These are phyloP conservation scores for Berghia stephanieae DNA, from an alignment of 1,140 invertebrate species.

Conservation along the genomic window DNA sequence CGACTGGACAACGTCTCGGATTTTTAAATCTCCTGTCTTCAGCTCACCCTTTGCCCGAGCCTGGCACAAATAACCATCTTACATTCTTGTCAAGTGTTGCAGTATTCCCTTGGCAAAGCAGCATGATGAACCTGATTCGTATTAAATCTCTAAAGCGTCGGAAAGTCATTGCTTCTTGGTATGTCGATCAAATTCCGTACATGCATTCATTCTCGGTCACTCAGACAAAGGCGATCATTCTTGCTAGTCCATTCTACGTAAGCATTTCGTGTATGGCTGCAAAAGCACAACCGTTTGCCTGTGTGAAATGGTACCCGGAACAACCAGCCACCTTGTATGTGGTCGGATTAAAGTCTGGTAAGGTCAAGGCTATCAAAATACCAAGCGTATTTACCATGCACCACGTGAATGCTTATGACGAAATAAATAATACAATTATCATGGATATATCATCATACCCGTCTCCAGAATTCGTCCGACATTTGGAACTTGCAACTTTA, in stretches of 20 bases:
- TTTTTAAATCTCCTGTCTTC: conserved; percentile 51
- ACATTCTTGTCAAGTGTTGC: conserved; percentile 50
- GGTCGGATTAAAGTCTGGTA: conserved; percentile 44
- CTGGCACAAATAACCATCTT: conserved; percentile 43
- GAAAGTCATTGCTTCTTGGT: conserved; percentile 46
- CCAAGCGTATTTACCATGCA: conserved; percentile 55
- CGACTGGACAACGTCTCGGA: neutral
- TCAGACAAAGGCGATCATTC: conserved; percentile 49
- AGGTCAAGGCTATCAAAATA: conserved; percentile 42
- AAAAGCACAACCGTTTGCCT: conserved; percentile 43
- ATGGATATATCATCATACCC: conserved; percentile 55
- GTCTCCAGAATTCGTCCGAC: conserved; percentile 40
- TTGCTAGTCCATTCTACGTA: conserved; percentile 54
- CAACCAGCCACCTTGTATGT: conserved; percentile 44
- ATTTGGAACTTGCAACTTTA: conserved; percentile 40
- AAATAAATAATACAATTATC: conserved; percentile 37
- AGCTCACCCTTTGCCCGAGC: conserved; percentile 55
- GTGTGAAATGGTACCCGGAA: conserved; percentile 48
- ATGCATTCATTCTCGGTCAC: conserved; percentile 62
- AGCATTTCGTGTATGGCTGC: conserved; percentile 45
- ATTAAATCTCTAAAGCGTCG: conserved; percentile 43
- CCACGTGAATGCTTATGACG: conserved; percentile 59
- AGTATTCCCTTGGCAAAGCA: conserved; percentile 37
- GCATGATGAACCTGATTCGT: conserved; percentile 45
- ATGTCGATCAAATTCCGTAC: conserved; percentile 51